Base-by-base conservation (phyloP, 1,140 invertebrate genomes). In the Megalopta genalis region DNA sequence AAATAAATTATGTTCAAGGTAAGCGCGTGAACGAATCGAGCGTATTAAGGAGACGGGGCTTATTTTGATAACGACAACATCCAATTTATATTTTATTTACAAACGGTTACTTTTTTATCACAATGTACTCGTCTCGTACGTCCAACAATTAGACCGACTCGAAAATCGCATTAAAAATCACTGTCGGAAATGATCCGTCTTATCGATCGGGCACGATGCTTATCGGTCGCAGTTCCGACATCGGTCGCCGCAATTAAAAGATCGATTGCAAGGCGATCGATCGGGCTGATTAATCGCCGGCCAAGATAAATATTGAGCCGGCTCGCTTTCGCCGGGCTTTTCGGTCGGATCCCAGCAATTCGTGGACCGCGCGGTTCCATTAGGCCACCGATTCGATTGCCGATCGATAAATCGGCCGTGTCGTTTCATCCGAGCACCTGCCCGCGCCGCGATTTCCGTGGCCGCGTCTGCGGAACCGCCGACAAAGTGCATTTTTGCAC, bases 401-500 rank as follows among this genome's bases (percentile, higher is more conserved):
- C 68, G 63, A 49, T 78, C 78, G 83, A 84, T 85, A 71, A 84
- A 70, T 81, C 65, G 39, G 18, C 27, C 59, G 39, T 65, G 60
- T 46, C 60, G 42, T 32, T 74, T 23, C 27, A 27, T 25, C 27
- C 66, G 16, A 46, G 60, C 67, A 74, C 46, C 72, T 54, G 64
- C 18, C n/a, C 39, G 32, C 21, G 1, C 14, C 12, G 10, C 32
- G 77, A 59, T 63, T 79, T 86, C 60, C 80, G 69, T 66, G 27
- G 27, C 16, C 37, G 16, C 25, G 42, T 46, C 60, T 52, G 54
- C 37, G 21, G 46, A 49, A 63, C 7, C 49, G 84, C 84, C 82
- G 84, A 86, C 84, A 86, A 84, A 84, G 86, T 75, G 85, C 77
- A 87, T 86, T 86, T 87, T 87, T 87, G 76, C 86, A 87, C 86